A percentile compares a stretch with the other conserved stretches of the same genome.
Evolutionary conservation across 2,797 vertebrate species (phyloP).

Genomic region (Fistularia commersonii): DNA sequence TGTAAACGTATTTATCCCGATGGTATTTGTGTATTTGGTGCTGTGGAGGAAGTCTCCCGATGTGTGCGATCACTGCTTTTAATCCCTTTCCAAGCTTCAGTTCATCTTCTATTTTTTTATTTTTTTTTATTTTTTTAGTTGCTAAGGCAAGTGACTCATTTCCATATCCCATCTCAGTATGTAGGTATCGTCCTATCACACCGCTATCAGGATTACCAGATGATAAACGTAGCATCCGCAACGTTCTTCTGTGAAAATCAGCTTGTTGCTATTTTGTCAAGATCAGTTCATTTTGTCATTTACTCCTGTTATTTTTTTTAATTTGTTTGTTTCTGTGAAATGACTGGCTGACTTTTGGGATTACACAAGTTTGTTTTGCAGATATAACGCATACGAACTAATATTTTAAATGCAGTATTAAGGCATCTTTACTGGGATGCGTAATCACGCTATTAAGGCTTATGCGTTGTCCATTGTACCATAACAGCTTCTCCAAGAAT

Average conservation of each 20-base stretch:
- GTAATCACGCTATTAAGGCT: no score
- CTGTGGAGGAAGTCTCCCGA: constrained; percentile 6
- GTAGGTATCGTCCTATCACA: constrained; percentile 9
- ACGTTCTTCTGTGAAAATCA: constrained; percentile 33
- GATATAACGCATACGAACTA: constrained; percentile 10
- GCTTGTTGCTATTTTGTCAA: constrained; percentile 14
- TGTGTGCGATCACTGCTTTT: constrained; percentile 5
- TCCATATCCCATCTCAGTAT: constrained; percentile 7
- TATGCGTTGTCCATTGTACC: constrained; percentile 27
- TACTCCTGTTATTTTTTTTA: constrained; percentile 13
- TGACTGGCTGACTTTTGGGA: constrained; percentile 10
- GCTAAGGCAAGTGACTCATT: constrained; percentile 1
- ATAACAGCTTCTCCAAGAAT: constrained; percentile 36
- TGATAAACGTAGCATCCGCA: constrained; percentile 18
- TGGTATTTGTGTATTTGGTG: constrained; percentile 24
- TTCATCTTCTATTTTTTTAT: constrained; percentile 10
- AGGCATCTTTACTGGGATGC: not conserved
- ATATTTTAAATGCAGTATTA: constrained; percentile 20
- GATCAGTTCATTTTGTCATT: constrained; percentile 16
- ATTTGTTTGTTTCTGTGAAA: no score
- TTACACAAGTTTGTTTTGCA: constrained; percentile 10
- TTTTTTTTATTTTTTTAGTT: no score
- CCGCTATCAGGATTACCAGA: constrained; percentile 10
- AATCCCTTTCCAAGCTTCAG: constrained; percentile 1
- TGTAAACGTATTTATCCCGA: constrained; percentile 13